A percentile compares a stretch with the other conserved stretches of the same genome.
Evolutionary conservation across 2,797 vertebrate genomes (phyloP).

Genomic region (Rhodeus uyekii): DNA sequence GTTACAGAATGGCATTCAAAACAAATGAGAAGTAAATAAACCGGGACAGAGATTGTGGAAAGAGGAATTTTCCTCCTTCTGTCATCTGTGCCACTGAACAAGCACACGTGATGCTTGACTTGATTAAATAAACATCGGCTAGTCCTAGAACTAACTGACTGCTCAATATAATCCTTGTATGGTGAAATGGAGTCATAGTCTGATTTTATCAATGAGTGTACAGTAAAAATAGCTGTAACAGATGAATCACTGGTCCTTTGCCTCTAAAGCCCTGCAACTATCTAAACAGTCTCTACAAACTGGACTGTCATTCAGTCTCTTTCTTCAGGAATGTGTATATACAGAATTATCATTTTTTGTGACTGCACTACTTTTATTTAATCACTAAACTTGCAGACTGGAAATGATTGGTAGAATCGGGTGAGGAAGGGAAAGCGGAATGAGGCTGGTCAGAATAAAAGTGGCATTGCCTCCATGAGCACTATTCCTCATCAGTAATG

Average conservation of each 20-base stretch:
- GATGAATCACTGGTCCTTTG: conserved; percentile 2
- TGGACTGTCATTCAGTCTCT: neutral
- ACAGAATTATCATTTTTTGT: neutral
- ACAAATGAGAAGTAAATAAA: conserved; percentile 24
- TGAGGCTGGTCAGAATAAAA: conserved; percentile 1
- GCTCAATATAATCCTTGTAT: neutral
- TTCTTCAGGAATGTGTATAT: neutral
- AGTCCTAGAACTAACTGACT: neutral
- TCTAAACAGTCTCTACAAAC: neutral
- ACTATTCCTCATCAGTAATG: neutral
- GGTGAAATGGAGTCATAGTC: conserved; percentile 12
- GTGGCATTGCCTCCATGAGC: neutral
- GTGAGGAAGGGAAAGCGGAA: neutral
- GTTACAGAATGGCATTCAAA: neutral
- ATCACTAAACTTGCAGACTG: neutral
- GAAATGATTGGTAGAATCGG: neutral
- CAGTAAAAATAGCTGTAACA: neutral
- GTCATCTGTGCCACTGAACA: neutral
- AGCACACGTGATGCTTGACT: neutral
- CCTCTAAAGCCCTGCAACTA: neutral
- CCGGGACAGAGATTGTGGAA: neutral
- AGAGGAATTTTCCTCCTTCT: conserved; percentile 9
- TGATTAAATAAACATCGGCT: neutral
- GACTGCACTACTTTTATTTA: neutral
- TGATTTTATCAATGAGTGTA: conserved; percentile 31